Conservation (phyloP, 1,140 invertebrate species). For the Drosophila setifemur region DNA sequence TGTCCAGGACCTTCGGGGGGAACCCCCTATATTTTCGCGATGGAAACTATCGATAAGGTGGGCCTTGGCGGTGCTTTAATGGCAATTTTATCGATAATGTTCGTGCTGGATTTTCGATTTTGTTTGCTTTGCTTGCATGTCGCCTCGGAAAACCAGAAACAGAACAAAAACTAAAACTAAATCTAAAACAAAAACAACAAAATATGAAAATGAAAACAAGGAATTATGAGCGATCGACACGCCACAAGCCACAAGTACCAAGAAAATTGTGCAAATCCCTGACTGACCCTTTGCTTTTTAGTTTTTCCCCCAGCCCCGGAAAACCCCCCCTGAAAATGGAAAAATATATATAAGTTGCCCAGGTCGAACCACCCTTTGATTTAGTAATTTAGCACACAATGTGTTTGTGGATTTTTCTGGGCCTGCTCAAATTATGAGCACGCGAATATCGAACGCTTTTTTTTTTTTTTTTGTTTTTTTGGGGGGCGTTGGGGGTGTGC, state of each 20-base stretch:
- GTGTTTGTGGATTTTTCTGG: slow-evolving; percentile 72
- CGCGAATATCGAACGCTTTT: slow-evolving; percentile 73
- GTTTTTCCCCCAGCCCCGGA: background rate
- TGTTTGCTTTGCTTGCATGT: slow-evolving; percentile 80
- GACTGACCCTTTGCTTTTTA: no score
- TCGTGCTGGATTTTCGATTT: slow-evolving; percentile 81
- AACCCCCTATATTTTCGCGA: no score
- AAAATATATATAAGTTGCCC: background rate
- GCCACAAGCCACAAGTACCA: slow-evolving; percentile 58
- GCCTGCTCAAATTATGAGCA: slow-evolving; percentile 69
- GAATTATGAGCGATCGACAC: slow-evolving; percentile 80
- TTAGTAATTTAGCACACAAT: slow-evolving; percentile 78
- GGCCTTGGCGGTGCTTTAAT: slow-evolving; percentile 53
- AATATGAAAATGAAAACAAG: no score
- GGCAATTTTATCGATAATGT: slow-evolving; percentile 82
- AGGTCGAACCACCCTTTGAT: slow-evolving; percentile 50
- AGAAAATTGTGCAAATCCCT: slow-evolving; percentile 64
- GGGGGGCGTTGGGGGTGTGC: slow-evolving; percentile 44
- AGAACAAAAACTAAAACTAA: background rate
- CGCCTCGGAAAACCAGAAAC: background rate
- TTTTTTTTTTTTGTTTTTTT: no score
- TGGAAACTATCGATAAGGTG: slow-evolving; percentile 74
- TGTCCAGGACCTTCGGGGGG: no score
- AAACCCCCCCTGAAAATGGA: background rate
- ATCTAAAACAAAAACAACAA: slow-evolving; percentile 4